These are phyloP conservation scores for Ophion costatus DNA, from an alignment of 2,888 invertebrate genomes.

Conservation along the genomic window DNA sequence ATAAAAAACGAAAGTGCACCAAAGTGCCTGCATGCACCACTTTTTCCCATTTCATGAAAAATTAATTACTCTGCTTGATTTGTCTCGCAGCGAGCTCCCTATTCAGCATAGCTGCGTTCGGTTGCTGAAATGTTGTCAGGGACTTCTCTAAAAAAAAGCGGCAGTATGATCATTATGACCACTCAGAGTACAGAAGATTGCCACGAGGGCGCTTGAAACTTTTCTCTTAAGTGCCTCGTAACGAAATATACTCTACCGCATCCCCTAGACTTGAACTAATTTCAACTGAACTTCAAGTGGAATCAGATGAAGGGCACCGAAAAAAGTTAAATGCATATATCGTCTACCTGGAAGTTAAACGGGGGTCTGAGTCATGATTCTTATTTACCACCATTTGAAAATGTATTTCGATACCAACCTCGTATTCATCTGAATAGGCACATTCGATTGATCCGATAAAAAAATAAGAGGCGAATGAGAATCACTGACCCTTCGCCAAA, in stretches of 20 bases:
- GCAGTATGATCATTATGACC: not conserved
- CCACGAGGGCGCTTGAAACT: not conserved
- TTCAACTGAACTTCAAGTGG: not conserved
- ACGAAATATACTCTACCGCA: not conserved
- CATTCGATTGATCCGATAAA: not conserved
- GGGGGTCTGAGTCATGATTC: not conserved
- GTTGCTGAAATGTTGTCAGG: not conserved
- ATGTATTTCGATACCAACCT: constrained; percentile 1
- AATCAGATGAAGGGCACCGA: not conserved
- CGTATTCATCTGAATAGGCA: constrained; percentile 3
- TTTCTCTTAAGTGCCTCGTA: constrained; percentile 5
- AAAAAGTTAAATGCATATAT: constrained; percentile 2
- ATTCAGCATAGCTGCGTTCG: too few relatives aligned
- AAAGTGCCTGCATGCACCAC: too few relatives aligned
- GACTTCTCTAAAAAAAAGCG: not conserved
- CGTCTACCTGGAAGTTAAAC: not conserved
- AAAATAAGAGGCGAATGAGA: constrained; percentile 1
- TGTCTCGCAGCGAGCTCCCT: too few relatives aligned
- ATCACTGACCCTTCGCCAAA: constrained; percentile 23
- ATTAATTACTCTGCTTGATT: too few relatives aligned
- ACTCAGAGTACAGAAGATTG: not conserved
- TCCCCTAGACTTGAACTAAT: not conserved
- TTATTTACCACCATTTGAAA: not conserved
- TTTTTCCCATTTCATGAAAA: too few relatives aligned
- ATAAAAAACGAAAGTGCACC: too few relatives aligned